These are phyloP conservation scores for Cladorhizidae sp. DNA, from an alignment of 37 sponge, comb jelly and placozoan genomes.

Conservation along the genomic window DNA sequence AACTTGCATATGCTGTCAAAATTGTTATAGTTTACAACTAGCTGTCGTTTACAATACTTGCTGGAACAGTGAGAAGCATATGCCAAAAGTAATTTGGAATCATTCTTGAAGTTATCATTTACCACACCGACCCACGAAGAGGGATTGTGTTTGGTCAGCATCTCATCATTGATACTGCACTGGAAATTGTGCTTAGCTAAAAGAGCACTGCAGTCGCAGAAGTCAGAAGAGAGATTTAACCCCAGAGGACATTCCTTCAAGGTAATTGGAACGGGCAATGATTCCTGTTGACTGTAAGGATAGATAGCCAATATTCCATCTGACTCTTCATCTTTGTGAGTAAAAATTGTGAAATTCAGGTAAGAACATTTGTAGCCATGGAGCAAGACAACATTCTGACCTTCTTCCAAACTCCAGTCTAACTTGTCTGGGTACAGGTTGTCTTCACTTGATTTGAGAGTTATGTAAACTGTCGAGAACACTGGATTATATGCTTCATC, in stretches of 20 bases:
- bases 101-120: background rate
- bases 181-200: background rate
- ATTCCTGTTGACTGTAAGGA: background rate
- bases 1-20: slow-evolving; percentile 17
- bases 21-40: background rate
- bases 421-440: background rate
- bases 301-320: background rate
- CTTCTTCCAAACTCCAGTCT: slow-evolving; percentile 1
- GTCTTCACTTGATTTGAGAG: background rate
- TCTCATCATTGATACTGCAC: slow-evolving; percentile 10
- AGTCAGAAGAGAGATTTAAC: background rate
- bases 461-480: slow-evolving; percentile 4
- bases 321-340: background rate
- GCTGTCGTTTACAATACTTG: slow-evolving; percentile 3
- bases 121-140: slow-evolving; percentile 18
- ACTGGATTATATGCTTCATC: slow-evolving; percentile 13
- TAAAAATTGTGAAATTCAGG: slow-evolving; percentile 7
- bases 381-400: background rate
- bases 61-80: slow-evolving; percentile 14
- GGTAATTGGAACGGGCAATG: background rate
- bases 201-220: slow-evolving; percentile 5
- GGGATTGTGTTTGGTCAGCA: background rate
- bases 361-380: slow-evolving; percentile 5
- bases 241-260: slow-evolving; percentile 23
- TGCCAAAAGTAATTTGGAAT: background rate